A percentile compares a stretch with the other conserved stretches of the same genome.
phyloP scores from a whole-genome alignment of 2,797 vertebrate genomes.

The Sebastes minor region DNA sequence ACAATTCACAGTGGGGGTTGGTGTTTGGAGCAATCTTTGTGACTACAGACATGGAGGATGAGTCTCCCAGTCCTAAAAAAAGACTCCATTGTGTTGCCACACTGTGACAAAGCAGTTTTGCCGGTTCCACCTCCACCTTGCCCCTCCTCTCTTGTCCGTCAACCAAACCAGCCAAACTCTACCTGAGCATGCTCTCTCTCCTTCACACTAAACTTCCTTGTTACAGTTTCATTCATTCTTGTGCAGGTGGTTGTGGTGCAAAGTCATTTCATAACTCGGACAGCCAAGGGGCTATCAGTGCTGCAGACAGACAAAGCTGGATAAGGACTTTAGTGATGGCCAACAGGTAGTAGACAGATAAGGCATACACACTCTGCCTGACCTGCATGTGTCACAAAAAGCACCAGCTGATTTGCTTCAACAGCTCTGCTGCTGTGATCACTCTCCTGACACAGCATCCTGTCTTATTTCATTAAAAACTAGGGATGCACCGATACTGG shows the following conservation, averaged over 20 bases:
- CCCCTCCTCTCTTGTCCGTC: not conserved
- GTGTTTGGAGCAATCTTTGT: conserved; percentile 6
- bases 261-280: conserved; percentile 28
- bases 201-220: conserved; percentile 61
- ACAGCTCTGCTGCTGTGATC: conserved; percentile 13
- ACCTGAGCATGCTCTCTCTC: conserved; percentile 23
- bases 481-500: too few relatives aligned
- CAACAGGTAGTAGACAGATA: conserved; percentile 51
- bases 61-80: conserved; percentile 36
- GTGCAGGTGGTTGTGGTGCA: not conserved
- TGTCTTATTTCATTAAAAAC: conserved; percentile 9
- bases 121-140: conserved; percentile 73
- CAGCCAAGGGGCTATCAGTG: conserved; percentile 27
- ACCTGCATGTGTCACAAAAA: conserved; percentile 59
- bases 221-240: conserved; percentile 67
- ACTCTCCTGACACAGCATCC: not conserved
- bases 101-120: conserved; percentile 81
- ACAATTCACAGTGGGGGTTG: conserved; percentile 36
- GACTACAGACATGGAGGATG: conserved; percentile 45
- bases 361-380: conserved; percentile 22
- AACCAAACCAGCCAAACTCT: conserved; percentile 30
- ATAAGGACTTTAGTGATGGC: conserved; percentile 17
- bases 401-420: conserved; percentile 15
- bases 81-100: conserved; percentile 66
- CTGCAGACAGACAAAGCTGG: conserved; percentile 23